Conservation (phyloP, 2,888 invertebrate species). For the Drosophila vallismaia region DNA sequence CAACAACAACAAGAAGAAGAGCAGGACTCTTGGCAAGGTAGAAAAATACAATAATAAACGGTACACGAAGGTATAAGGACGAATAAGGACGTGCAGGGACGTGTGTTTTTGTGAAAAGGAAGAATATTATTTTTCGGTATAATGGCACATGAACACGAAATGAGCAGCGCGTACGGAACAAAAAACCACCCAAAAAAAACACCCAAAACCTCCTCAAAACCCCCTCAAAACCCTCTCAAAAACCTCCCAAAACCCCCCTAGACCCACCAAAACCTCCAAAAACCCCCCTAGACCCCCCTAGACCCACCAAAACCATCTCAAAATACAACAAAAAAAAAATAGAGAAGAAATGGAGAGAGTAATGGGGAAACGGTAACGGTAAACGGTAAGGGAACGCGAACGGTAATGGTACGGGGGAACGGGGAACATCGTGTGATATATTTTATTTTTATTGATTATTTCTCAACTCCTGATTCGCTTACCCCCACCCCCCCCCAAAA, state of each 20-base stretch:
- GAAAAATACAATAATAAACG: constrained; percentile 40
- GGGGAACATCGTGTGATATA: constrained; percentile 71
- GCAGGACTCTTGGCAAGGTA: constrained; percentile 19
- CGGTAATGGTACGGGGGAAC: not conserved
- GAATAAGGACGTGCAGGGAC: not conserved
- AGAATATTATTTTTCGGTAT: constrained; percentile 76
- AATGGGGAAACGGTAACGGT: constrained; percentile 17
- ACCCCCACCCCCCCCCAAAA: not conserved
- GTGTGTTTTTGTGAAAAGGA: constrained; percentile 14
- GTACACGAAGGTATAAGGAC: not conserved
- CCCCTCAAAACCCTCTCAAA: not conserved
- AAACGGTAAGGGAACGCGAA: constrained; percentile 6
- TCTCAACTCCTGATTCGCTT: constrained; percentile 49
- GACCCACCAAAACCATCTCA: too few species aligned
- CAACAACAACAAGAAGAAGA: constrained; percentile 8
- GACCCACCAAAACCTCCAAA: too few species aligned
- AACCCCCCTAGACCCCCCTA: not conserved
- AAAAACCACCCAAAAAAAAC: not conserved
- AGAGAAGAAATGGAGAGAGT: constrained; percentile 18
- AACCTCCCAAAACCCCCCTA: not conserved
- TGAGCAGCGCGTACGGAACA: constrained; percentile 56
- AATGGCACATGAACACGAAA: constrained; percentile 78
- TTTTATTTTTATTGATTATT: constrained; percentile 79
- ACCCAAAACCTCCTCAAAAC: not conserved
- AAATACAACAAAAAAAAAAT: not conserved